Conservation (phyloP, 1,140 invertebrate genomes). For the Paracyclopina nana region DNA sequence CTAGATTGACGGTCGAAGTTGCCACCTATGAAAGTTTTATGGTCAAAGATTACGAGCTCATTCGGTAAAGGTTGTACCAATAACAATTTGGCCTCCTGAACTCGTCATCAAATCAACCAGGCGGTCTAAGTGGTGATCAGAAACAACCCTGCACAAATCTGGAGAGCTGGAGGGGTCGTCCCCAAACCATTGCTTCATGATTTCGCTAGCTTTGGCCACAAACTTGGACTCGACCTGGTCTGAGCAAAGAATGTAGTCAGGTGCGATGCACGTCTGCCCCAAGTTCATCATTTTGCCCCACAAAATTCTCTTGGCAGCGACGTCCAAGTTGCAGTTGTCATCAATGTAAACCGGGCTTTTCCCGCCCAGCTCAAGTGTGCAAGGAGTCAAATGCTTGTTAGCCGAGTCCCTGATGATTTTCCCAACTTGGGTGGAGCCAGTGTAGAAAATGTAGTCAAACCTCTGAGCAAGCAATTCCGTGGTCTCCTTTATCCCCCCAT, state of each 20-base stretch:
- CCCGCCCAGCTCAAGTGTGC: constrained; percentile 58
- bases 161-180: constrained; percentile 50
- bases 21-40: no score
- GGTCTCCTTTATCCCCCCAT: constrained; percentile 63
- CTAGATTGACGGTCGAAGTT: no score
- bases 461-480: constrained; percentile 60
- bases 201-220: constrained; percentile 27
- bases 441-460: constrained; percentile 97
- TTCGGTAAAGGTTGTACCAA: not conserved
- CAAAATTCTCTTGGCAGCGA: constrained; percentile 52
- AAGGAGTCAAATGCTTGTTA: constrained; percentile 73
- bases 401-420: constrained; percentile 39
- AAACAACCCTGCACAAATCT: constrained; percentile 67
- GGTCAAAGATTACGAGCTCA: no score
- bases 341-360: constrained; percentile 64
- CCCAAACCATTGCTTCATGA: constrained; percentile 55
- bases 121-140: constrained; percentile 50
- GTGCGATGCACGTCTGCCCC: constrained; percentile 93
- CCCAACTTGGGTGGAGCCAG: constrained; percentile 66
- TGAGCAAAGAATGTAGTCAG: constrained; percentile 86
- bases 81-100: not conserved
- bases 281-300: constrained; percentile 90
- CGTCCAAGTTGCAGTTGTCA: constrained; percentile 44
- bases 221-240: constrained; percentile 28
- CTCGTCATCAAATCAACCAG: constrained; percentile 20